These are phyloP conservation scores for Scaptomyza graminum DNA, from an alignment of 1,140 invertebrate species.

Conservation along the genomic window DNA sequence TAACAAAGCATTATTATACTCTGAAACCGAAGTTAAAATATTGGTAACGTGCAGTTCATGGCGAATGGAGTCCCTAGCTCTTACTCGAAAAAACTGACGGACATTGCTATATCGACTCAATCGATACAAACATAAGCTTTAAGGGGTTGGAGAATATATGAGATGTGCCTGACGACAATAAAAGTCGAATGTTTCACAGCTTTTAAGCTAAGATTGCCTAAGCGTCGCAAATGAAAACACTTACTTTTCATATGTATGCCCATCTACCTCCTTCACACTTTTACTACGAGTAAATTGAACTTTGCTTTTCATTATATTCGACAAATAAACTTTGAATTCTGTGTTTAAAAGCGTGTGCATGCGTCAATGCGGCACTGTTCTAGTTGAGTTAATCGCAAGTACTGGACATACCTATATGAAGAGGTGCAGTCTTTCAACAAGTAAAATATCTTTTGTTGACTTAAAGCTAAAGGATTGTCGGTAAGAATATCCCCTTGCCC, in stretches of 20 bases:
- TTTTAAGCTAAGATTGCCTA: no score
- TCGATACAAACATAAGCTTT: no score
- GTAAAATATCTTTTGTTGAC: conserved; percentile 44
- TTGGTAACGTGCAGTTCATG: no score
- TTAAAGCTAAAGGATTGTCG: conserved; percentile 40
- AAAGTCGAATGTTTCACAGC: no score
- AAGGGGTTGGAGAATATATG: no score
- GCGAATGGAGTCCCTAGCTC: no score
- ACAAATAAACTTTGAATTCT: neutral
- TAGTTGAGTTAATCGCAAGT: conserved; percentile 40
- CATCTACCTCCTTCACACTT: conserved; percentile 73
- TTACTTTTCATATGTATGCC: conserved; percentile 68
- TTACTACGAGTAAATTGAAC: conserved; percentile 76
- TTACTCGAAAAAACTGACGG: no score
- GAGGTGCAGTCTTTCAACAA: conserved; percentile 46
- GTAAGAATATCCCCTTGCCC: conserved; percentile 27
- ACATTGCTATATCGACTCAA: no score
- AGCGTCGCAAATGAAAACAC: neutral
- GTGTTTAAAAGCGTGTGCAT: neutral
- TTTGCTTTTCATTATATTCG: conserved; percentile 66
- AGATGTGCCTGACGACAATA: no score
- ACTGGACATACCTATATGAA: conserved; percentile 42
- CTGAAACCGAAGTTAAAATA: no score
- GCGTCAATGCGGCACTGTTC: conserved; percentile 28
- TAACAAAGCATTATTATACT: no score